Base-by-base conservation (phyloP, 2,113 vertebrate genomes). In the Lamprotornis superbus region DNA sequence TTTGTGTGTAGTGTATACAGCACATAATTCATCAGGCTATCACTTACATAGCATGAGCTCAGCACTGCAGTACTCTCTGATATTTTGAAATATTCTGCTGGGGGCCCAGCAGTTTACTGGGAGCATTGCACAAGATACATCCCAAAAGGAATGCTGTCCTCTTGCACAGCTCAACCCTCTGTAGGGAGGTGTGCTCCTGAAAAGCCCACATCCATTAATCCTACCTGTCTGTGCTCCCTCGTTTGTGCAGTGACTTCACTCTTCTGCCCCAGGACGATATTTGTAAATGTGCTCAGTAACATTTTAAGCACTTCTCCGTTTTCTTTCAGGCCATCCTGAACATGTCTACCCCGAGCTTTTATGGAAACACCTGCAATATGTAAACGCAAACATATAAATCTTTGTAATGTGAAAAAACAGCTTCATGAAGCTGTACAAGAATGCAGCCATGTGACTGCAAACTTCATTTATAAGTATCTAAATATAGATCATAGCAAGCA, bases 261-360 rank as follows among this genome's bases (percentile, higher is more conserved):
- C 47, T 91, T 98, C 69, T 94, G 97, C 52, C 98, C 98, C 94
- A 98, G 91, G 75, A 98, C 19, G 12, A 94, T 83, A 27, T 98
- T 98, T 90, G 90, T 81, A 12, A 98, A 97, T 10, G 75, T 91
- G 31, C 95, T 98, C 42, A 95, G 95, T 61, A 78, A 56, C 27
- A 98, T 95, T 17, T 94, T 96, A 88, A 98, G 97, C n/a, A 94
- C 94, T 96, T 98, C 98, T 49, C 97, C 87, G 79, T 98, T 98
- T 89, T 98, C 98, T 96, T 98, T 98, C 89, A 98, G 96, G 20
- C 98, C 96, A 27, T 99, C 98, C 13, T 98, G 97, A 85, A 97
- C 76, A 85, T 97, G 97, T 63, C 98, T 92, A 92, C 96, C 98
- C 98, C 90, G 96, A 40, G 96, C 95, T 94, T 99, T 99, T 83